phyloP scores from a whole-genome alignment of 2,888 invertebrate genomes.

The Mactromeris polynyma region DNA sequence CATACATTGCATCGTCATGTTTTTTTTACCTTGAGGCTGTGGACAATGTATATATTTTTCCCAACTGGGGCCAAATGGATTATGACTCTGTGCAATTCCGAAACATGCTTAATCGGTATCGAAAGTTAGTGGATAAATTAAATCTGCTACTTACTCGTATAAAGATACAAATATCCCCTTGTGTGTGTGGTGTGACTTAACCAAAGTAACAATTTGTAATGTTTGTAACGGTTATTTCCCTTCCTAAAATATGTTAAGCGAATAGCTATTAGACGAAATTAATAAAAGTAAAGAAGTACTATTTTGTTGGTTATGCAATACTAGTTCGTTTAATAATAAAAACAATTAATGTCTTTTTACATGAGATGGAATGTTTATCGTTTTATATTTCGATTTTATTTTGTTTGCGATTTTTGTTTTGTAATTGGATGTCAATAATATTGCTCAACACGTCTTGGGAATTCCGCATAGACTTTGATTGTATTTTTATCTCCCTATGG shows the following conservation, averaged over 20 bases:
- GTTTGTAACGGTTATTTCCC: neutral
- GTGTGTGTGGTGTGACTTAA: too few relatives aligned
- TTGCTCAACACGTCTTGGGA: conserved; percentile 36
- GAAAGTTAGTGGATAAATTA: too few relatives aligned
- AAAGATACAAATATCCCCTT: too few relatives aligned
- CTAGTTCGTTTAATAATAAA: neutral
- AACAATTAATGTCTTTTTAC: neutral
- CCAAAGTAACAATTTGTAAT: too few relatives aligned
- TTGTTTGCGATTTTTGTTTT: neutral
- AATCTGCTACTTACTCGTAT: too few relatives aligned
- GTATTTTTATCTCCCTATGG: neutral
- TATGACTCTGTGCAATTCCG: too few relatives aligned
- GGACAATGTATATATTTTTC: too few relatives aligned
- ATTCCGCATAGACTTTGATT: conserved; percentile 18
- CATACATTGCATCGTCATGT: too few relatives aligned
- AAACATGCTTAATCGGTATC: too few relatives aligned
- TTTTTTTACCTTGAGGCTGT: too few relatives aligned
- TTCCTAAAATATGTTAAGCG: too few relatives aligned
- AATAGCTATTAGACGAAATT: neutral
- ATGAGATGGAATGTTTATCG: neutral
- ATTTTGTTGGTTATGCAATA: neutral
- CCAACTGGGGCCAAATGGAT: too few relatives aligned
- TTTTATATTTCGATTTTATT: neutral
- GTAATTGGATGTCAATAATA: conserved; percentile 20
- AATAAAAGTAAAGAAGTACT: neutral